Conservation (phyloP, 2,113 vertebrate species). For the Pogona vitticeps region DNA sequence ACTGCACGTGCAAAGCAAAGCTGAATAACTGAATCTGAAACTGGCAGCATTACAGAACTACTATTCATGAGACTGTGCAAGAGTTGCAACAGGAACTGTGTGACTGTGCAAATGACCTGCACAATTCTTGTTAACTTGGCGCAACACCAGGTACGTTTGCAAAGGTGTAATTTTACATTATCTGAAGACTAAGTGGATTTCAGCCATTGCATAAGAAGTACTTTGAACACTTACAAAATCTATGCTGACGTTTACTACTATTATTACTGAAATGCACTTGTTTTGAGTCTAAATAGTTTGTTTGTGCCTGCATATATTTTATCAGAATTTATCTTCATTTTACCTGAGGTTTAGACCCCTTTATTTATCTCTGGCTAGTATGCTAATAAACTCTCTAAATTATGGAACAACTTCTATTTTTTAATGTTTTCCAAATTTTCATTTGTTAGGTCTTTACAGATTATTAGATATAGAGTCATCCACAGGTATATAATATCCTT, state of each 20-base stretch:
- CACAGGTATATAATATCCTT: not conserved
- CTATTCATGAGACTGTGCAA: too few species aligned
- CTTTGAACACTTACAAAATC: not conserved
- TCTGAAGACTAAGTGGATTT: too few species aligned
- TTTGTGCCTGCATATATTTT: not conserved
- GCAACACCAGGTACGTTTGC: too few species aligned
- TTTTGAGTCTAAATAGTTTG: not conserved
- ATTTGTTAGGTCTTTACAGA: not conserved
- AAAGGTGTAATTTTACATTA: too few species aligned
- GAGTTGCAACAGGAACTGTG: too few species aligned
- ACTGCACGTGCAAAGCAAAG: too few species aligned
- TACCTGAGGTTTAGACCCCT: not conserved
- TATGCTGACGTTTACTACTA: not conserved
- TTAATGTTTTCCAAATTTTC: not conserved
- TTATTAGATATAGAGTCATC: not conserved
- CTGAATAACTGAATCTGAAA: too few species aligned
- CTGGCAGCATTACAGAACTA: too few species aligned
- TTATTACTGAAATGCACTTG: conserved; percentile 23
- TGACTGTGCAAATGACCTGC: too few species aligned
- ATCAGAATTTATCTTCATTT: not conserved
- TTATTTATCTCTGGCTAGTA: not conserved
- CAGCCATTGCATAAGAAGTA: not conserved
- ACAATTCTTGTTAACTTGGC: too few species aligned
- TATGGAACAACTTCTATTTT: not conserved
- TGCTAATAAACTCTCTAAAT: not conserved